Evolutionary conservation across 1,140 invertebrate species (phyloP), one percentile per base, ranked within the genome.

Genomic region (Pogonomyrmex californicus): DNA sequence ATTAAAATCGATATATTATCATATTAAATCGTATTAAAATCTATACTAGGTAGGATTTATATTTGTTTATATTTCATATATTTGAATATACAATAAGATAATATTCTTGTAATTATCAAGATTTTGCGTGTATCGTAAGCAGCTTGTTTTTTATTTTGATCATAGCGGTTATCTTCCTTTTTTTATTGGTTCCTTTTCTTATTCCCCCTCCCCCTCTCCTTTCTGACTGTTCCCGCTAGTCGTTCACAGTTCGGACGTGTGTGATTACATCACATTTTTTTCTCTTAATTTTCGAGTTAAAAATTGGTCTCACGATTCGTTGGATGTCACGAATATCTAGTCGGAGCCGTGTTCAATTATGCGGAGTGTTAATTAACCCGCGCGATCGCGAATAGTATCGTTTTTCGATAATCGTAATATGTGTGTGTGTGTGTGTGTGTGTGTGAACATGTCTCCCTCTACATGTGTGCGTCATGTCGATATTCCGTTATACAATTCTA

Each of bases 111-210:
- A n/a, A 7, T 23, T 56, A n/a, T 0, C 17, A 7, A 23, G 17
- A 41, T 10, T 65, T 65, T 2, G 17, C 23, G 38, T 41, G 17
- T 65, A 3, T 65, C 3, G n/a, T 14, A 9, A 65, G 4, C 3
- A n/a, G 63, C 3, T 38, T 17, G 36, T 65, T 33, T 2, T 65
- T n/a, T 65, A 65, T 65, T 65, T 65, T 65, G 63, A 41, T n/a
- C 17, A 23, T 1, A 23, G 63, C 38, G 17, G 36, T 41, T 6
- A 65, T 23, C 7, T 65, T 41, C 17, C 2, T 23, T 23, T 23
- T 23, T 23, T 23, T 23, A 23, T 23, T 23, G 36, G 17, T 9
- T 38, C 38, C 7, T n/a, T 23, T 36, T 17, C 36, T 38, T 17
- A 3, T 2, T 7, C 9, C 2, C 47, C 4, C 47, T 49, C 49